A percentile compares a stretch with the other conserved stretches of the same genome.
These are phyloP conservation scores for Dicyrtoma fusca DNA, from an alignment of 2,888 invertebrate species.

Conservation along the genomic window DNA sequence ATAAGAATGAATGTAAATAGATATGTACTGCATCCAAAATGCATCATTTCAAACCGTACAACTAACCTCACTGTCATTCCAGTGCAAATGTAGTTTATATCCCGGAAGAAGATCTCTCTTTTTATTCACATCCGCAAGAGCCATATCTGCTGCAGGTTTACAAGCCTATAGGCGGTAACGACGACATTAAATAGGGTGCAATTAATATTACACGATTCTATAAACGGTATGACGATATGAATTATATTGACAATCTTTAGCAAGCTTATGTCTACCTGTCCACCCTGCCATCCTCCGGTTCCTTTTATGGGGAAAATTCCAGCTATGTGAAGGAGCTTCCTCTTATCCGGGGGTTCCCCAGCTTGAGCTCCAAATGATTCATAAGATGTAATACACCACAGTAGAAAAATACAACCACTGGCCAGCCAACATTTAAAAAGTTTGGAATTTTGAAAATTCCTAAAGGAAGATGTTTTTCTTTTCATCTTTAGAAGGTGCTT, in stretches of 20 bases:
- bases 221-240: background rate
- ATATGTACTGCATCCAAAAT: too few species aligned
- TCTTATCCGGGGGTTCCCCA: background rate
- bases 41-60: background rate
- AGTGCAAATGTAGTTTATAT: slow-evolving; percentile 85
- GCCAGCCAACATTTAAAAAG: background rate
- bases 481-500: background rate
- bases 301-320: slow-evolving; percentile 98
- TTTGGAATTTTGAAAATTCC: background rate
- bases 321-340: slow-evolving; percentile 77
- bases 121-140: slow-evolving; percentile 93
- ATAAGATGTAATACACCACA: slow-evolving; percentile 15
- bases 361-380: slow-evolving; percentile 15
- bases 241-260: background rate
- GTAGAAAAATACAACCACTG: slow-evolving; percentile 3
- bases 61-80: slow-evolving; percentile 93
- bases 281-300: slow-evolving; percentile 92
- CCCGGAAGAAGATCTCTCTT: slow-evolving; percentile 85
- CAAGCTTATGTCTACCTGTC: slow-evolving; percentile 65
- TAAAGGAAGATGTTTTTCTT: background rate
- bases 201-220: background rate
- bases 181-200: too few species aligned
- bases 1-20: too few species aligned
- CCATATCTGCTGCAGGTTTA: slow-evolving; percentile 95
- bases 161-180: slow-evolving; percentile 83